Percentiles rank a stretch among this genome's conserved stretches.
These are phyloP conservation scores for Oryzias javanicus DNA, from an alignment of 2,113 vertebrate species.

Conservation along the genomic window DNA sequence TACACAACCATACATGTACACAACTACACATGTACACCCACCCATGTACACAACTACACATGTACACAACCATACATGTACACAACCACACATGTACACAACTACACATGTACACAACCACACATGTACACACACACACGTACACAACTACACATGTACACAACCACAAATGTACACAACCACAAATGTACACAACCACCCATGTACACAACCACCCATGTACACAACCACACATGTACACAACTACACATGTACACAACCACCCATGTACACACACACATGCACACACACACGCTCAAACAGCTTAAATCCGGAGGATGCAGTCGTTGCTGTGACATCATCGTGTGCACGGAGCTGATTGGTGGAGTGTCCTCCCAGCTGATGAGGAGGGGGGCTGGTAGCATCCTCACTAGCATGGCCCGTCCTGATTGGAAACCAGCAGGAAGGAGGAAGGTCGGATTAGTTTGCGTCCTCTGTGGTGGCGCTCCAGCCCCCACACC, in stretches of 20 bases:
- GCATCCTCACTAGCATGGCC: conserved; percentile 69
- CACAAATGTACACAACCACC: neutral
- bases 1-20: too few relatives aligned
- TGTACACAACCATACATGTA: too few relatives aligned
- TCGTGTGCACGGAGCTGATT: conserved; percentile 65
- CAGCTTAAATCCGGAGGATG: conserved; percentile 70
- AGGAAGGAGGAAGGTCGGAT: conserved; percentile 61
- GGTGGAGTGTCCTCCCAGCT: conserved; percentile 58
- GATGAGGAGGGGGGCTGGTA: conserved; percentile 68
- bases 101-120: too few relatives aligned
- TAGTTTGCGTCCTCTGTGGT: conserved; percentile 52
- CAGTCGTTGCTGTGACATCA: conserved; percentile 82
- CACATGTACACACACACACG: too few relatives aligned
- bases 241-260: conserved; percentile 9
- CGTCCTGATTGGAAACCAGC: conserved; percentile 58
- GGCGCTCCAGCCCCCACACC: conserved; percentile 60
- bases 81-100: too few relatives aligned
- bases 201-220: neutral
- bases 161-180: too few relatives aligned
- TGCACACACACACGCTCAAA: conserved; percentile 23
- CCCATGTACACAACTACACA: too few relatives aligned
- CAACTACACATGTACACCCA: too few relatives aligned
- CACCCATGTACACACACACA: conserved; percentile 10
- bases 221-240: conserved; percentile 9
- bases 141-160: too few relatives aligned